These are phyloP conservation scores for Dysdera silvatica DNA, from an alignment of 1,140 invertebrate species.

Conservation along the genomic window DNA sequence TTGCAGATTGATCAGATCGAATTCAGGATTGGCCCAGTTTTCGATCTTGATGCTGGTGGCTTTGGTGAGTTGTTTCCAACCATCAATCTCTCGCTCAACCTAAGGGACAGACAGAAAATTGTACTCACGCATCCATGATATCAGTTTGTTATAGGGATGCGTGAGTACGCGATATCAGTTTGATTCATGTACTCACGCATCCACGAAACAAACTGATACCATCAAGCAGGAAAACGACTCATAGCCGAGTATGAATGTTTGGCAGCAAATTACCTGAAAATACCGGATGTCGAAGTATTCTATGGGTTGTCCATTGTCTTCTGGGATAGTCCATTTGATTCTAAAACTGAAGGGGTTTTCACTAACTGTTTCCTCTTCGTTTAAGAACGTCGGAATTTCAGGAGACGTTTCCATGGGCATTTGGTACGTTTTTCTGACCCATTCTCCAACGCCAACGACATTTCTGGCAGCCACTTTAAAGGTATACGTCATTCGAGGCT, in stretches of 20 bases:
- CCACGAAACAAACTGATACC: no score
- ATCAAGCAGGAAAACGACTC: no score
- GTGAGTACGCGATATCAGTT: no score
- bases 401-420: constrained; percentile 32
- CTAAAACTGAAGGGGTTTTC: constrained; percentile 66
- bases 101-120: no score
- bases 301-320: constrained; percentile 79
- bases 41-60: not conserved
- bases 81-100: constrained; percentile 17
- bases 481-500: constrained; percentile 65
- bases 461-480: constrained; percentile 77
- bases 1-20: constrained; percentile 43
- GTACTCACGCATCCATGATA: no score
- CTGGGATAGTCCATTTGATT: constrained; percentile 64
- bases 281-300: constrained; percentile 69
- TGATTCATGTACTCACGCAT: no score
- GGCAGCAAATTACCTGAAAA: constrained; percentile 51
- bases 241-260: not conserved
- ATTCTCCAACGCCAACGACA: constrained; percentile 63
- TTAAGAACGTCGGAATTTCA: constrained; percentile 30
- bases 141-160: no score
- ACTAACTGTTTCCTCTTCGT: constrained; percentile 38
- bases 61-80: not conserved
- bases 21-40: constrained; percentile 16
- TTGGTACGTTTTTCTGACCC: not conserved